These are phyloP conservation scores for Coelinius sp. DNA, from an alignment of 2,888 invertebrate species.

Conservation along the genomic window DNA sequence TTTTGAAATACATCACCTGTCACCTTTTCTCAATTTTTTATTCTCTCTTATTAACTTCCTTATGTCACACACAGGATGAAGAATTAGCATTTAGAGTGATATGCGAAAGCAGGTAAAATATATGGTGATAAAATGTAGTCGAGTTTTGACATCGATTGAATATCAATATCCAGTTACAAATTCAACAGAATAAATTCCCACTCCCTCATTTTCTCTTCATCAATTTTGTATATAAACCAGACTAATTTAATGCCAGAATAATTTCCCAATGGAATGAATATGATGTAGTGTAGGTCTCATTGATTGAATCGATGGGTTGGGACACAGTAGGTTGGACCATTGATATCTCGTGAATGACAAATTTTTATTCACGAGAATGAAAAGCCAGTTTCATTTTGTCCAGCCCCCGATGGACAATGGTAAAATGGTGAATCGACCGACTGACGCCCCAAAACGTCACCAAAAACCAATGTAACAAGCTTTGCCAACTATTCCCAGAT, in stretches of 20 bases:
- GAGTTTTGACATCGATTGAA: slow-evolving; percentile 17
- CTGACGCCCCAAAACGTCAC: neutral
- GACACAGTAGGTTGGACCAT: slow-evolving; percentile 33
- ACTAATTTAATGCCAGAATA: neutral
- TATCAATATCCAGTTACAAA: slow-evolving; percentile 14
- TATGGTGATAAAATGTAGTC: neutral
- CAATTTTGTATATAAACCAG: too few species aligned
- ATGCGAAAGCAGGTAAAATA: slow-evolving; percentile 40
- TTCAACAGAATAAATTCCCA: neutral
- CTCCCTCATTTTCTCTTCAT: neutral
- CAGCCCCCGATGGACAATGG: slow-evolving; percentile 10
- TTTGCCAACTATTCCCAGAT: neutral
- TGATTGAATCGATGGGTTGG: neutral
- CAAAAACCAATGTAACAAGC: neutral
- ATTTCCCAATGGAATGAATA: neutral
- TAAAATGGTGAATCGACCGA: neutral
- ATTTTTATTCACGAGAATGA: slow-evolving; percentile 45
- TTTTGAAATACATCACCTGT: slow-evolving; percentile 1
- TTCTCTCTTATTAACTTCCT: slow-evolving; percentile 18
- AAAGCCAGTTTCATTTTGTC: slow-evolving; percentile 14
- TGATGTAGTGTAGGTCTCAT: neutral
- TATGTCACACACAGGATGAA: slow-evolving; percentile 32
- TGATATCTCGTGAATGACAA: slow-evolving; percentile 43
- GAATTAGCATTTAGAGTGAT: slow-evolving; percentile 62
- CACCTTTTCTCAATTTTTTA: slow-evolving; percentile 12